These are phyloP conservation scores for Poecilia picta DNA, from an alignment of 2,797 vertebrate species.

Conservation along the genomic window DNA sequence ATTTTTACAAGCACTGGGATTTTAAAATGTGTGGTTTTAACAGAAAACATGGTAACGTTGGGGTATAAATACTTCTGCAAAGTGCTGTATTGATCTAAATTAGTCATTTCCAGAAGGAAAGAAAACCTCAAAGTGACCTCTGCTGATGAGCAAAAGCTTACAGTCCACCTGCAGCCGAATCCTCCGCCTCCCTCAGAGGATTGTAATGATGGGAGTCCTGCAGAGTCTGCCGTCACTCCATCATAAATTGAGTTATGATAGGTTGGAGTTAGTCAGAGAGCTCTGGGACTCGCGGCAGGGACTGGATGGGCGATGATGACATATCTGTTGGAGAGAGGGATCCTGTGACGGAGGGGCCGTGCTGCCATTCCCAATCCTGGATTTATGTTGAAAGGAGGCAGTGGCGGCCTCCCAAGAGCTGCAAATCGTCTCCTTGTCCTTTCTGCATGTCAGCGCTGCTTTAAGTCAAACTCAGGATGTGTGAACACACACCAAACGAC, in stretches of 20 bases:
- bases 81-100: neutral
- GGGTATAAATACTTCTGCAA: neutral
- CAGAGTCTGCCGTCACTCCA: slow-evolving; percentile 22
- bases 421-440: slow-evolving; percentile 31
- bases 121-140: neutral
- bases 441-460: slow-evolving; percentile 3
- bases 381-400: slow-evolving; percentile 47
- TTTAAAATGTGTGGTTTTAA: neutral
- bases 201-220: slow-evolving; percentile 25
- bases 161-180: neutral
- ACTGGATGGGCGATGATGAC: slow-evolving; percentile 46
- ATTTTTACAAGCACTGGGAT: too few relatives aligned
- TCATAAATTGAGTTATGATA: slow-evolving; percentile 37
- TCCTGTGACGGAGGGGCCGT: slow-evolving; percentile 6
- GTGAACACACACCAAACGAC: slow-evolving; percentile 36
- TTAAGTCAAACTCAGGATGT: slow-evolving; percentile 28
- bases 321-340: slow-evolving; percentile 34
- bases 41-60: neutral
- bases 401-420: slow-evolving; percentile 23
- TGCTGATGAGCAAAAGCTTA: neutral
- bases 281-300: slow-evolving; percentile 14
- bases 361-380: slow-evolving; percentile 26
- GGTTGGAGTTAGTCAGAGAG: slow-evolving; percentile 32
- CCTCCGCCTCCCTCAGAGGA: neutral
- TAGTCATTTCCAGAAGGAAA: neutral